Evolutionary conservation across 2,888 invertebrate species (phyloP), one percentile per base, ranked within the genome.

Genomic region (Volucella inflata): DNA sequence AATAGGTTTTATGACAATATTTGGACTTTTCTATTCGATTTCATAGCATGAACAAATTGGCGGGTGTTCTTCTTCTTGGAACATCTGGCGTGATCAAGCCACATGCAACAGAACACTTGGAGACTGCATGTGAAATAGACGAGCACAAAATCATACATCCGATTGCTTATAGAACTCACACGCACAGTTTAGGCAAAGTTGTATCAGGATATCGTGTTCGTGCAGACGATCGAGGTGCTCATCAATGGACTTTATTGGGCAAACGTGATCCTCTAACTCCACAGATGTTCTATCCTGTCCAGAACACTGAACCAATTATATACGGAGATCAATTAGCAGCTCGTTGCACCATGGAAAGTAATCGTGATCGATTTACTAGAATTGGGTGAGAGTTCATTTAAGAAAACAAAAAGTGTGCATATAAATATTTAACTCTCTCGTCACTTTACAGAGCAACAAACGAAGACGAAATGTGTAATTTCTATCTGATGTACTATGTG

Each of bases 161-260:
- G 0, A 98, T 99, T 92, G 98, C 98, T 0, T 99, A 97, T 93
- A 94, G 99, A 87, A 97, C 97, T 0, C 99, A 99, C 90, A 98
- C 99, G 0, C 99, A 99, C 90, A 94, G 95, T 30, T 94, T 98
- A 72, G 97, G 98, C 93, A 95, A 94, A 90, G 95, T 96, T 0
- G 98, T 98, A 0, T 94, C 96, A 0, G 98, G 98, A 0, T 98
- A 97, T 92, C 94, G 94, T 75, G 95, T 97, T 1, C 92, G 93
- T 0, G 90, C 93, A n/a, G 93, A 94, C 88, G 91, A 92, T 53
- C 89, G 90, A 64, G 94, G 93, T 0, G 93, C 94, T 38, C 95
- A 96, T 88, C 91, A 94, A 12, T 98, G 98, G 98, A 94, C 94
- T 8, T 93, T 97, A 72, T 93, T 98, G 65, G 98, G 98, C 38